A percentile compares a stretch with the other conserved stretches of the same genome.
phyloP scores from a whole-genome alignment of 2,888 invertebrate species.

The Seira ritae region DNA sequence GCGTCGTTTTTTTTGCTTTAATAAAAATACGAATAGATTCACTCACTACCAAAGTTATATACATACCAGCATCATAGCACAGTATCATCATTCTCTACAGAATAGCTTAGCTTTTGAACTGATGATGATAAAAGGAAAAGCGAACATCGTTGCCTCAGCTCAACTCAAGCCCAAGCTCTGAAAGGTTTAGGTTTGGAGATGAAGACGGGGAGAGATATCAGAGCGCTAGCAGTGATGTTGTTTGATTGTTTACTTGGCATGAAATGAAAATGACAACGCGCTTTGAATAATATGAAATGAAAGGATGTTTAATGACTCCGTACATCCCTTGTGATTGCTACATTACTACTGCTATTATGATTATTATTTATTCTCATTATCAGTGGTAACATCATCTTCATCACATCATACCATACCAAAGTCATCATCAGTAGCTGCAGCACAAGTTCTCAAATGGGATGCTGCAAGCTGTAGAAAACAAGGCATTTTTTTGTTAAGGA shows the following conservation, averaged over 20 bases:
- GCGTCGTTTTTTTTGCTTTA: neutral
- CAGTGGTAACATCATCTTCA: constrained; percentile 33
- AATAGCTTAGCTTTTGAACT: too few species aligned
- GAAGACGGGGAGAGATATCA: neutral
- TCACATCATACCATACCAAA: neutral
- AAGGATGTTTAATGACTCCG: constrained; percentile 53
- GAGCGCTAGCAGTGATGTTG: neutral
- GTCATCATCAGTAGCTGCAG: constrained; percentile 10
- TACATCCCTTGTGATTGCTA: constrained; percentile 54
- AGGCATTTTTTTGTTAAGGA: neutral
- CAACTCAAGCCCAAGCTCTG: too few species aligned
- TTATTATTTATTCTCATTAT: constrained; percentile 51
- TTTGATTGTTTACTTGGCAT: constrained; percentile 36
- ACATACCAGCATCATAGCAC: too few species aligned
- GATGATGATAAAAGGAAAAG: neutral
- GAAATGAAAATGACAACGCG: constrained; percentile 51
- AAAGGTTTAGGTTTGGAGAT: too few species aligned
- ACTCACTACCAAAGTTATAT: too few species aligned
- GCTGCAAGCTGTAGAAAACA: constrained; percentile 4
- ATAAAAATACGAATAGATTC: neutral
- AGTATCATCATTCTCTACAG: too few species aligned
- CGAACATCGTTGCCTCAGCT: neutral
- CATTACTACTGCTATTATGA: constrained; percentile 42
- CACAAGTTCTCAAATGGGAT: constrained; percentile 19
- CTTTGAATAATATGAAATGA: constrained; percentile 43